Evolutionary conservation across 2,888 invertebrate species (phyloP).

Genomic region (Abscondita cerata): DNA sequence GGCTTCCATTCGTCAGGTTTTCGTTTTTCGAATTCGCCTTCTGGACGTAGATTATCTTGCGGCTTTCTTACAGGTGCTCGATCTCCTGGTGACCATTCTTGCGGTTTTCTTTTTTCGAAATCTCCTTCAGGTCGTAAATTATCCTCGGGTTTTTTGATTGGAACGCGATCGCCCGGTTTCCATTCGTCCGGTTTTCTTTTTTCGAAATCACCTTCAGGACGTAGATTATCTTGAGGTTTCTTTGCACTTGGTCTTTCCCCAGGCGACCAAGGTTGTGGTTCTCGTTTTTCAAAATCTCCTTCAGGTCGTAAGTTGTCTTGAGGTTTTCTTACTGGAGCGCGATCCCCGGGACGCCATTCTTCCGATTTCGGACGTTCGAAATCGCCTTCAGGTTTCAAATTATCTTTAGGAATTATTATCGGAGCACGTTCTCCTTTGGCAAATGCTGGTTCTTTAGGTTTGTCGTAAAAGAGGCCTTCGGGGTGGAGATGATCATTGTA

Average conservation of each 20-base stretch:
- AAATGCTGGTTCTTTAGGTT: conserved; percentile 61
- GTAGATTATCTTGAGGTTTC: conserved; percentile 59
- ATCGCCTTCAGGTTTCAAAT: conserved; percentile 59
- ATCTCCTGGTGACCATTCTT: conserved; percentile 60
- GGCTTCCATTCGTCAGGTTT: conserved; percentile 54
- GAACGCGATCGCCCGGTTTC: conserved; percentile 62
- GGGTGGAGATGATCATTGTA: conserved; percentile 75
- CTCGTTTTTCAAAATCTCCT: conserved; percentile 53
- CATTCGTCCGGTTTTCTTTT: conserved; percentile 57
- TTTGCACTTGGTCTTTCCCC: conserved; percentile 64
- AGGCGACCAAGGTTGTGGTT: conserved; percentile 48
- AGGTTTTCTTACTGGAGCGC: conserved; percentile 60
- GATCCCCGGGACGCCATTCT: conserved; percentile 58
- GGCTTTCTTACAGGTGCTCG: conserved; percentile 55
- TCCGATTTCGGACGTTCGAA: conserved; percentile 57
- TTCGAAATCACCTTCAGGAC: conserved; percentile 65
- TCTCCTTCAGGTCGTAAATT: conserved; percentile 63
- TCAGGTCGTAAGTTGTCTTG: conserved; percentile 64
- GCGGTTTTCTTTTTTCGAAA: conserved; percentile 49
- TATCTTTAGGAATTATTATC: conserved; percentile 59
- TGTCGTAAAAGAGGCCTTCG: conserved; percentile 69
- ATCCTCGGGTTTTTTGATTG: conserved; percentile 65
- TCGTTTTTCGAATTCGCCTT: conserved; percentile 65
- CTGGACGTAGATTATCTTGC: conserved; percentile 58
- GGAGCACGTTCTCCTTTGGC: conserved; percentile 57